Evolutionary conservation across 2,113 vertebrate species (phyloP).

Genomic region (Trichechus manatus): DNA sequence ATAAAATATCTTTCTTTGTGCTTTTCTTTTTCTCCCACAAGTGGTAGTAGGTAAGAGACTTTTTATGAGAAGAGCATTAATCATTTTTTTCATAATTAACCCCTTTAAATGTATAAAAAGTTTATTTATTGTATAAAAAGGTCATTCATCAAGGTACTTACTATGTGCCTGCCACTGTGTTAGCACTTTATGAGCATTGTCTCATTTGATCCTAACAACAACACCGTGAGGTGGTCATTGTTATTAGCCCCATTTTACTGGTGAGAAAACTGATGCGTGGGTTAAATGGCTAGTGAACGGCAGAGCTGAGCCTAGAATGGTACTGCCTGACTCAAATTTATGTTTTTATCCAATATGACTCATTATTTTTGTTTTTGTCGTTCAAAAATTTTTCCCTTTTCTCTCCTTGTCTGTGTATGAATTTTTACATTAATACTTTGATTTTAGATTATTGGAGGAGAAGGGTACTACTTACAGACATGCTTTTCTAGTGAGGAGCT

Average conservation of each 20-base stretch:
- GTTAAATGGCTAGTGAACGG: neutral
- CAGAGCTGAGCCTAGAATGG: neutral
- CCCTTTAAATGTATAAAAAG: conserved; percentile 13
- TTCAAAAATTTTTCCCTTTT: conserved; percentile 39
- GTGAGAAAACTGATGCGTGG: neutral
- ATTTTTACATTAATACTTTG: conserved; percentile 54
- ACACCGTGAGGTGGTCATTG: neutral
- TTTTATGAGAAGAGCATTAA: conserved; percentile 12
- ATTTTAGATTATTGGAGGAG: conserved; percentile 36
- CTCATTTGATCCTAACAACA: neutral
- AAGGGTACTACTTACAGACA: neutral
- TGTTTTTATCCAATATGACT: neutral
- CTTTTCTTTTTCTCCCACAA: conserved; percentile 40
- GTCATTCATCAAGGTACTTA: neutral
- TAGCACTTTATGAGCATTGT: neutral
- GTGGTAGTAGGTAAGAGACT: neutral
- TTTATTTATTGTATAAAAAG: neutral
- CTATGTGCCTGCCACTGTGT: neutral
- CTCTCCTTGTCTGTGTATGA: conserved; percentile 13
- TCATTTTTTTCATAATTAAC: conserved; percentile 48
- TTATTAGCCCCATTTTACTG: neutral
- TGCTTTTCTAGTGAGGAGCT: conserved; percentile 47
- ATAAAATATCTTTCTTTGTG: conserved; percentile 51
- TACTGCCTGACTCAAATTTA: neutral
- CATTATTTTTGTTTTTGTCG: conserved; percentile 29